Evolutionary conservation across 2,888 invertebrate species (phyloP), one percentile per base, ranked within the genome.

Genomic region (Rhabditoides inermis): DNA sequence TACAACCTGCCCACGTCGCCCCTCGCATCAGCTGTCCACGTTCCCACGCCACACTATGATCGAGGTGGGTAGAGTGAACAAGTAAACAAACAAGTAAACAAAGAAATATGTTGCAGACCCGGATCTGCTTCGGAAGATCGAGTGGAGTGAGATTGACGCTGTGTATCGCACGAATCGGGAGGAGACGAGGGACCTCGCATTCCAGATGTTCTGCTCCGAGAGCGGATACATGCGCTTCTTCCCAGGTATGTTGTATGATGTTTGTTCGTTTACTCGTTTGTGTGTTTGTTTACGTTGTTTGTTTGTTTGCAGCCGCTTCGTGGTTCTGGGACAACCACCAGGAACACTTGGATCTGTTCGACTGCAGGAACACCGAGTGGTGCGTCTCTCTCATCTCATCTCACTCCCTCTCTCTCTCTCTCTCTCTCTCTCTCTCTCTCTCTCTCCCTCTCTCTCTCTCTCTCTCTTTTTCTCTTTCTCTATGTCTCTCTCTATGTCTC

Each of bases 181-280:
- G 36, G 64, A 65, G 23, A 65, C 69, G 15, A 64, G 72, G 30
- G 75, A 75, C 52, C 55, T 75, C 32, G 72, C 70, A 0, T 98
- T 94, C 90, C 98, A 98, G 79, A 94, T 92, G 79, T 98, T 95
- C 78, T 92, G 95, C 27, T 90, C 90, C 65, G 85, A 88, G 28
- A 85, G 87, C 3, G 98, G 98, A 15, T 86, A 95, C 71, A 82
- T 98, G 69, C 81, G 98, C 6, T 88, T 88, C 76, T 98, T 86
- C 80, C 98, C 98, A 48, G 94, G 92, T 86, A 20, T 1, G 45
- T 49, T 51, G 3, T n/a, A 18, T n/a, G 39, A 12, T 30, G 2
- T 18, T 23, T 12, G 35, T 23, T 32, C 7, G 48, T 20, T 35
- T 12, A 23, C 22, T 22, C n/a, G 15, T 44, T 52, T 20, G 18